Base-by-base conservation (phyloP, 1,140 invertebrate species). In the Nasonia giraulti region DNA sequence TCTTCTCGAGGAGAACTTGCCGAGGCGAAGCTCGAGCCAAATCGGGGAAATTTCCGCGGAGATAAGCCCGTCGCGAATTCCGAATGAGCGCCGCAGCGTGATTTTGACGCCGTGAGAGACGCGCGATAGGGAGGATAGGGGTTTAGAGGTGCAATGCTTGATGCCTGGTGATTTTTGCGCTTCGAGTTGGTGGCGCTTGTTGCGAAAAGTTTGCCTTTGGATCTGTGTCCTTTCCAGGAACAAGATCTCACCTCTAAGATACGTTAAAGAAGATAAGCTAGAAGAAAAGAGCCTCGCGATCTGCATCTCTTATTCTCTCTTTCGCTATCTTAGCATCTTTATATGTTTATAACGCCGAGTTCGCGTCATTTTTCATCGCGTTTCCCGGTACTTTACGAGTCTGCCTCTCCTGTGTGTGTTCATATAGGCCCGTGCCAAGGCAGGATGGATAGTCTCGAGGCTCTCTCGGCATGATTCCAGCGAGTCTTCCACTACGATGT, bases 51-150 rank as follows among this genome's bases (percentile, higher is more conserved):
- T 82, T 82, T 78, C 82, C 33, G 66, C 20, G 17, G 68, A 40
- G 77, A 80, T 80, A 71, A 80, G 68, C 77, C 73, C 69, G 40
- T 47, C 68, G 31, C 83, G 77, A 84, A 80, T 84, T 84, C 37
- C 68, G 31, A 74, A 73, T 40, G 83, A 80, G 79, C 68, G 33
- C 2, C 8, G 27, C 27, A 66, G 76, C 77, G 77, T 74, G 83
- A 84, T 84, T 84, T 31, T 23, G 33, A 44, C 27, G 27, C 4
- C 2, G 74, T 27, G 1, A 44, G 47, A 76, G 71, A 8, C 23
- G n/a, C 12, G 10, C 27, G 27, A 27, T 27, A 27, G 27, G 23
- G 27, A 12, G 31, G 69, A 27, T 5, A 76, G 74, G n/a, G 23
- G 2, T 76, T 44, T 8, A 76, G 74, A 62, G 55, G 7, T n/a